A percentile compares a stretch with the other conserved stretches of the same genome.
Conservation (phyloP, 2,113 vertebrate species). For the Neogobius melanostomus region DNA sequence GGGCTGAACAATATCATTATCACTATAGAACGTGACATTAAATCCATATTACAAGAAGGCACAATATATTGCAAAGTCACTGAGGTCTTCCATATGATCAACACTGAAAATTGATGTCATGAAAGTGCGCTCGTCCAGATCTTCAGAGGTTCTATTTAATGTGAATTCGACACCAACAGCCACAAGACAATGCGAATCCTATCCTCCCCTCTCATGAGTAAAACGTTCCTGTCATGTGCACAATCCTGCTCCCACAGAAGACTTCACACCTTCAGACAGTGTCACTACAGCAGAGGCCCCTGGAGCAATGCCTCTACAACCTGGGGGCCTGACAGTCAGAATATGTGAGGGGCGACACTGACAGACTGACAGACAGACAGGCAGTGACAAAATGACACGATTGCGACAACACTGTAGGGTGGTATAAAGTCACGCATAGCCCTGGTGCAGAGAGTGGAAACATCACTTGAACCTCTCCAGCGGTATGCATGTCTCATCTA, state of each 20-base stretch:
- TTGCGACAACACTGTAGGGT: conserved; percentile 13
- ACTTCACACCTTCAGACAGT: conserved; percentile 48
- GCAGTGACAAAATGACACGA: conserved; percentile 19
- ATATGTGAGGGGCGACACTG: conserved; percentile 56
- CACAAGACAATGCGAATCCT: neutral
- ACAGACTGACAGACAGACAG: conserved; percentile 40
- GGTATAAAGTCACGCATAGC: conserved; percentile 43
- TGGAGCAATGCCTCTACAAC: conserved; percentile 41
- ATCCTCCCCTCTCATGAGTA: neutral
- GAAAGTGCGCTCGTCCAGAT: too few species aligned
- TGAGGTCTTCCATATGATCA: too few species aligned
- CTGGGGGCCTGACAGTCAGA: conserved; percentile 60
- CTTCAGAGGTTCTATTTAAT: neutral
- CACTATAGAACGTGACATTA: too few species aligned
- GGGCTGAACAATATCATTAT: too few species aligned
- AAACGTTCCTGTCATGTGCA: neutral
- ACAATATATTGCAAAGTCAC: too few species aligned
- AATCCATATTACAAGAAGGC: too few species aligned
- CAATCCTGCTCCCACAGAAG: conserved; percentile 19
- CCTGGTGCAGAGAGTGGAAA: conserved; percentile 11
- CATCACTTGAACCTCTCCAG: conserved; percentile 27
- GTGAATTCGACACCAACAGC: neutral
- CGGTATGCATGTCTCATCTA: conserved; percentile 28
- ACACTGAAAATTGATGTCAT: too few species aligned
- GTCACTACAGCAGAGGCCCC: conserved; percentile 29